phyloP scores from a whole-genome alignment of 2,113 vertebrate genomes.

The Genyomyrus donnyi region DNA sequence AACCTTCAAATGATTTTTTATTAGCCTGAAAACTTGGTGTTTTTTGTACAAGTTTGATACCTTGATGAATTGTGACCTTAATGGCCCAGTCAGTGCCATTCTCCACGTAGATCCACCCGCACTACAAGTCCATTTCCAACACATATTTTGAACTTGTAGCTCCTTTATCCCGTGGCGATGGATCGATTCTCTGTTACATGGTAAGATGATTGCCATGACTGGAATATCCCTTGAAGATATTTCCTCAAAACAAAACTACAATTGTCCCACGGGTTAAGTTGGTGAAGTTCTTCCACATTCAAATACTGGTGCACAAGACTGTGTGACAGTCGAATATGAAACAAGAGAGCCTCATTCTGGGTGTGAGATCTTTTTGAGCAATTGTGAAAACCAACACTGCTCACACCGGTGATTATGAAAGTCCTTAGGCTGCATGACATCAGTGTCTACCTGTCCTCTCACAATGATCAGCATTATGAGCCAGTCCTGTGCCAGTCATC shows the following conservation, averaged over 20 bases:
- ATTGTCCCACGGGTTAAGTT: not conserved
- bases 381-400: not conserved
- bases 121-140: not conserved
- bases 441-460: not conserved
- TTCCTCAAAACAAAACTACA: not conserved
- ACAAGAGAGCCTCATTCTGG: not conserved
- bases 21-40: not conserved
- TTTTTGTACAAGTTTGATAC: not conserved
- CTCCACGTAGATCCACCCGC: not conserved
- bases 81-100: not conserved
- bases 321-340: not conserved
- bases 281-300: constrained; percentile 17
- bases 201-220: not conserved
- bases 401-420: not conserved
- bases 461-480: not conserved
- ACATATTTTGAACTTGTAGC: not conserved
- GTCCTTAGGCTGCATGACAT: constrained; percentile 8
- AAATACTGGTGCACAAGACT: constrained; percentile 16
- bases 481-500: not conserved
- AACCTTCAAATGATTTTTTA: not conserved
- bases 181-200: not conserved
- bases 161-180: not conserved
- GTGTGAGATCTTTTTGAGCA: not conserved
- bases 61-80: not conserved
- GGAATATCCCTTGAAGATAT: not conserved